Conservation (phyloP, 1,140 invertebrate species). For the Daktulosphaira vitifoliae region DNA sequence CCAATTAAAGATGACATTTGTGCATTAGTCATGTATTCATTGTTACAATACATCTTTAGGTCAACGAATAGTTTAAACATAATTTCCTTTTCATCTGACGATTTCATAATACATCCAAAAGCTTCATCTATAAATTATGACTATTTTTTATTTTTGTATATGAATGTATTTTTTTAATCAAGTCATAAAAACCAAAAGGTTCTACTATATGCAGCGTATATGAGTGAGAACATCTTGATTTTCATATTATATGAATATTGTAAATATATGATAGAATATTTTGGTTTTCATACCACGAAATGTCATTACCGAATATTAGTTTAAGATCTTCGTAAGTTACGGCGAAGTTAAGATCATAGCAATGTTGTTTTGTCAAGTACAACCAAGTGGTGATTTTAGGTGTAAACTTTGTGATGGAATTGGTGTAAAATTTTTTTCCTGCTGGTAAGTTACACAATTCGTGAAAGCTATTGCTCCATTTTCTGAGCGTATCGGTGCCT, state of each 20-base stretch:
- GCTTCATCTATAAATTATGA: not conserved
- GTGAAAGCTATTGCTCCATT: constrained; percentile 12
- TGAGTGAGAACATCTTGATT: no score
- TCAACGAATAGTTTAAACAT: constrained; percentile 8
- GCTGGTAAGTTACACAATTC: not conserved
- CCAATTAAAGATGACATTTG: constrained; percentile 19
- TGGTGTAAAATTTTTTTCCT: not conserved
- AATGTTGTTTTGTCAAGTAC: constrained; percentile 6
- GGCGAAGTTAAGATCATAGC: not conserved
- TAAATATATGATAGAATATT: no score
- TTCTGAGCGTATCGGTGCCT: not conserved
- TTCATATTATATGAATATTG: no score
- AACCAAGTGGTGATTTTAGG: constrained; percentile 2
- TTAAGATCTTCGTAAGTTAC: not conserved
- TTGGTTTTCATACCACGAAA: no score
- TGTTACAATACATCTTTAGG: constrained; percentile 5
- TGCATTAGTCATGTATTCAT: not conserved
- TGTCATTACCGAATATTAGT: not conserved
- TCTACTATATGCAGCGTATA: no score
- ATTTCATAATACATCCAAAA: not conserved
- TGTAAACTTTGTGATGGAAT: not conserved
- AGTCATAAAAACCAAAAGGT: no score
- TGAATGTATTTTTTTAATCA: no score
- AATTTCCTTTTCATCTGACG: not conserved
- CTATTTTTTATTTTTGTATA: no score